A percentile compares a stretch with the other conserved stretches of the same genome.
These are phyloP conservation scores for Metaphire vulgaris DNA, from an alignment of 1,140 invertebrate species.

Conservation along the genomic window DNA sequence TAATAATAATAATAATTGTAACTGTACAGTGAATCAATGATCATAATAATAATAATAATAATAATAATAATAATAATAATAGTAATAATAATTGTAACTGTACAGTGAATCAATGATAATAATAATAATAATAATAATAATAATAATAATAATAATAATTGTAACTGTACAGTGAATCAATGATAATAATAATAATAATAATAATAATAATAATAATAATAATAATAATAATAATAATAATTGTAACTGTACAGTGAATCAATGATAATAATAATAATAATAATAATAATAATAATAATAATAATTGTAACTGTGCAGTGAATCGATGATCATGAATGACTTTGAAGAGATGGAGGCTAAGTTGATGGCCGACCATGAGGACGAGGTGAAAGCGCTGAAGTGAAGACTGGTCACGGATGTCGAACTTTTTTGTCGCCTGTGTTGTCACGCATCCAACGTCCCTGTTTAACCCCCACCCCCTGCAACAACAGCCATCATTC, in stretches of 20 bases:
- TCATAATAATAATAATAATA: too few species aligned
- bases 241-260: too few species aligned
- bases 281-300: background rate
- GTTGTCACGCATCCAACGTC: too few species aligned
- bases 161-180: background rate
- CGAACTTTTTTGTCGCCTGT: too few species aligned
- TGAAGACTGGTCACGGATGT: too few species aligned
- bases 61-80: background rate
- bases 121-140: conserved; percentile 4
- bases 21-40: too few species aligned
- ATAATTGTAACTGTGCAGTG: background rate
- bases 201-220: background rate
- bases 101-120: background rate
- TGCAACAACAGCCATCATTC: too few species aligned
- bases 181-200: background rate
- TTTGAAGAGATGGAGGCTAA: background rate
- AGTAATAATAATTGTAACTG: background rate
- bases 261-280: background rate
- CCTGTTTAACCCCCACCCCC: too few species aligned
- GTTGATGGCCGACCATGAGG: background rate
- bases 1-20: too few species aligned
- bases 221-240: background rate
- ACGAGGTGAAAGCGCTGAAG: background rate
- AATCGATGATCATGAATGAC: background rate
- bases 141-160: background rate